These are phyloP conservation scores for Syngnathus typhle DNA, from an alignment of 2,113 vertebrate species.

Conservation along the genomic window DNA sequence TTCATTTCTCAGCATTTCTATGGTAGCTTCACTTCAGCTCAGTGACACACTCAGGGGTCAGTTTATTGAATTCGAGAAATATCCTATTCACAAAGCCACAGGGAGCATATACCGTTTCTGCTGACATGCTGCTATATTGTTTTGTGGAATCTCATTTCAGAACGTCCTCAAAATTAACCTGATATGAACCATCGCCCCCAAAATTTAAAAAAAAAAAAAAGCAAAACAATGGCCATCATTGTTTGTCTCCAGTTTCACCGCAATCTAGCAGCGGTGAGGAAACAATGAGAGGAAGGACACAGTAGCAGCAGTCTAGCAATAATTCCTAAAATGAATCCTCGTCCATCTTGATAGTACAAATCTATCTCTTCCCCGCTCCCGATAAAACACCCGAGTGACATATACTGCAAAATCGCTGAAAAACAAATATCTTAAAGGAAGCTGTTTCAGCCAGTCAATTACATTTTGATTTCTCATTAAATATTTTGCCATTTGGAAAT, in stretches of 20 bases:
- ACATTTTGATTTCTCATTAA: not conserved
- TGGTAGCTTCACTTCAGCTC: not conserved
- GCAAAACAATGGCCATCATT: not conserved
- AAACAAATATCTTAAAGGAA: conserved; percentile 15
- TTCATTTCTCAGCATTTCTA: not conserved
- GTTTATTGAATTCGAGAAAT: not conserved
- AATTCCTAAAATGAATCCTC: conserved; percentile 40
- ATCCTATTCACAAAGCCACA: not conserved
- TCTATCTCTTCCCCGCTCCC: conserved; percentile 24
- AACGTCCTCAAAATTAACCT: not conserved
- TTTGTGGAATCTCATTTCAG: not conserved
- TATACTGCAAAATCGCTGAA: not conserved
- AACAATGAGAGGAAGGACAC: conserved; percentile 5
- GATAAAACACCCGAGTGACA: conserved; percentile 28
- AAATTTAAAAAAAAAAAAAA: not conserved
- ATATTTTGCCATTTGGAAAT: conserved; percentile 1
- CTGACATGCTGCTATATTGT: not conserved
- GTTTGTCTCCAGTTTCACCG: not conserved
- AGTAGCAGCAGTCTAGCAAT: conserved; percentile 32
- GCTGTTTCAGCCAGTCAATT: conserved; percentile 1
- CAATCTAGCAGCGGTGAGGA: not conserved
- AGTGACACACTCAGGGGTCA: not conserved
- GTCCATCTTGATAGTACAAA: conserved; percentile 34
- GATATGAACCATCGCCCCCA: not conserved
- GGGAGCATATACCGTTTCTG: not conserved